Evolutionary conservation across 2,113 vertebrate species (phyloP), one percentile per base, ranked within the genome.

Genomic region (Xiphophorus couchianus): DNA sequence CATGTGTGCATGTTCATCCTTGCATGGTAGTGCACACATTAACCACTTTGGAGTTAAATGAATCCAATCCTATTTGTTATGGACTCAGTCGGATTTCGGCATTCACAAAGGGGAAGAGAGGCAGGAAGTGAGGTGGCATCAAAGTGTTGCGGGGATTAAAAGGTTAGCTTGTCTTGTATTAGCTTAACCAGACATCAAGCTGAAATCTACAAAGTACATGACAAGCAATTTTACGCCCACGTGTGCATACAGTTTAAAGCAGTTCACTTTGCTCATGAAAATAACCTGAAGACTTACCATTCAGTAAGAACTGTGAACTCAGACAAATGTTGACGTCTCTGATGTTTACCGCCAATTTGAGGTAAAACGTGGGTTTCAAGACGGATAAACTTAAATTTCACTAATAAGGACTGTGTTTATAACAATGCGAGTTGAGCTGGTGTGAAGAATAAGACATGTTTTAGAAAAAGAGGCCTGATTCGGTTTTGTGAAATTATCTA

Each of bases 41-140:
- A 76, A 33, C 30, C 30, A 44, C 72, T 81, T 74, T 73, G 67
- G 66, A 62, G 70, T 67, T 61, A 80, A 84, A 84, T 9, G 25
- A 5, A 51, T 44, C 19, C 9, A 48, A 88, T 92, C 81, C 76
- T 73, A 70, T 92, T 88, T 80, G 81, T 83, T 80, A 86, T 65
- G 80, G 71, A 84, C 48, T 35, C 25, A 15, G 37, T 13, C 25
- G 13, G 66, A 83, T 88, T 63, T 66, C 31, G 81, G 74, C 66
- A 5, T 79, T 82, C 62, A 80, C 78, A 80, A 85, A 65, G 30
- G 60, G 64, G 63, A 73, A 33, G 33, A 71, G 67, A 62, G 68
- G 68, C 35, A 37, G 75, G 74, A 81, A 82, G 61, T 75, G 68
- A 62, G 79, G 76, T 73, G 48, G 27, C 5, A 5, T 64, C 0